Evolutionary conservation across 53 echinoderm and acorn worm species (phyloP).

Genomic region (Actinopyga echinites): DNA sequence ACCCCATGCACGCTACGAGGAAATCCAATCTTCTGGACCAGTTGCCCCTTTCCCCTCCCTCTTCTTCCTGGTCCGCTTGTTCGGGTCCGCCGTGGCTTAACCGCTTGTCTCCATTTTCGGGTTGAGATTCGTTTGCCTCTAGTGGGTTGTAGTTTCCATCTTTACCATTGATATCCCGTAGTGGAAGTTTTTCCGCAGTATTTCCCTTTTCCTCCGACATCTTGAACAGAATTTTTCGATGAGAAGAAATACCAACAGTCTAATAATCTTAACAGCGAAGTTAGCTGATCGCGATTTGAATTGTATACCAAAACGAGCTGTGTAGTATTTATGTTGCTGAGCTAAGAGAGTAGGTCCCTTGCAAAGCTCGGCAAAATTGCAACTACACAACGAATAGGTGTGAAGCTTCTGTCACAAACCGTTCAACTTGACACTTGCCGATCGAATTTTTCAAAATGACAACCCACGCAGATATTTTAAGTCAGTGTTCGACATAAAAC

Average conservation of each 20-base stretch:
- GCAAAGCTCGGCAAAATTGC: constrained; percentile 28
- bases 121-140: neutral
- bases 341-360: neutral
- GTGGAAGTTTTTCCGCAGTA: constrained; percentile 19
- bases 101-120: constrained; percentile 33
- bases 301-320: no score
- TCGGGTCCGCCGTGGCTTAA: neutral
- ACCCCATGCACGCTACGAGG: constrained; percentile 32
- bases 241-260: neutral
- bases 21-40: constrained; percentile 14
- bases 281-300: no score
- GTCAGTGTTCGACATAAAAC: no score
- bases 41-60: neutral
- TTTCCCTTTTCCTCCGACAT: constrained; percentile 26
- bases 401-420: constrained; percentile 26
- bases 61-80: neutral
- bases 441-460: constrained; percentile 15
- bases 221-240: neutral
- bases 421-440: constrained; percentile 22
- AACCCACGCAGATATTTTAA: constrained; percentile 5
- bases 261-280: no score
- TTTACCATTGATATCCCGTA: constrained; percentile 25
- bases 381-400: constrained; percentile 22
- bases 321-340: no score
- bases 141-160: constrained; percentile 30